Percentiles rank a stretch among this genome's conserved stretches.
Conservation (phyloP, 2,797 vertebrate species). For the Etheostoma perlongum region DNA sequence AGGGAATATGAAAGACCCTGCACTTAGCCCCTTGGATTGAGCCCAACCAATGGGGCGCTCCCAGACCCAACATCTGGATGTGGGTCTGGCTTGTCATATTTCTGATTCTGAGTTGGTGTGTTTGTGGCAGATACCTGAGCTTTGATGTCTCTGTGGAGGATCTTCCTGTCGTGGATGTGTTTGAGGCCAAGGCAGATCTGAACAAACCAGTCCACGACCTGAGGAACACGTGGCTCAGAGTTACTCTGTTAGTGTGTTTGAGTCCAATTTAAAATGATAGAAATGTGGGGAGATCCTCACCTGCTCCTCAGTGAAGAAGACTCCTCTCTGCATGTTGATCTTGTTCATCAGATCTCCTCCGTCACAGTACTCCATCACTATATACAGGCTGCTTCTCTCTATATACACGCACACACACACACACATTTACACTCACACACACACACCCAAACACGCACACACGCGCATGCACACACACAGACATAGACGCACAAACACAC, state of each 20-base stretch:
- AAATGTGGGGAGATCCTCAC: constrained; percentile 44
- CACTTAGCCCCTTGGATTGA: too few species aligned
- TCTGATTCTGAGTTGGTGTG: too few species aligned
- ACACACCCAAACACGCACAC: neutral
- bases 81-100: too few species aligned
- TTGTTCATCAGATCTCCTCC: constrained; percentile 93
- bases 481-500: neutral
- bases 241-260: neutral
- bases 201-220: constrained; percentile 94
- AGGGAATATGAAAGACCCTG: too few species aligned
- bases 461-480: neutral
- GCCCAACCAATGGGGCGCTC: too few species aligned
- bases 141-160: constrained; percentile 95
- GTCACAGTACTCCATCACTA: constrained; percentile 96
- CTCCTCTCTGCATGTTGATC: constrained; percentile 89
- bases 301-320: constrained; percentile 90
- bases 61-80: too few species aligned
- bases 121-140: constrained; percentile 85
- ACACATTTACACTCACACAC: neutral
- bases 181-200: constrained; percentile 96
- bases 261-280: neutral
- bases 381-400: constrained; percentile 89
- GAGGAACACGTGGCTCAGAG: constrained; percentile 23
- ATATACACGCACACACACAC: neutral
- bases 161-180: constrained; percentile 94